phyloP scores from a whole-genome alignment of 2,888 invertebrate genomes.

The Ethmia dodecea region DNA sequence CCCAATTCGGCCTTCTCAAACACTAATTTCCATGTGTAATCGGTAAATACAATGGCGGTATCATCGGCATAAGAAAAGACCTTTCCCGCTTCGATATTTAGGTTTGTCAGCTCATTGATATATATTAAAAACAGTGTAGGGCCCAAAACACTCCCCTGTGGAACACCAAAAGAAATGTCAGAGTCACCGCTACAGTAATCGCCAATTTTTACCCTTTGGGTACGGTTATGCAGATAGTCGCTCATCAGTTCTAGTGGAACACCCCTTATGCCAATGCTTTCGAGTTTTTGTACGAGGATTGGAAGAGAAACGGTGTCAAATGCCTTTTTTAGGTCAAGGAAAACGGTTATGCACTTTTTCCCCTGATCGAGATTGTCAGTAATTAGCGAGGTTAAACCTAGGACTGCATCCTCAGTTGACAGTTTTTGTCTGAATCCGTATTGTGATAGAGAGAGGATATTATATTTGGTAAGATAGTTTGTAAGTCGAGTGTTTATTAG shows the following conservation, averaged over 20 bases:
- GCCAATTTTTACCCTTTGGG: neutral
- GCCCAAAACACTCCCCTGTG: neutral
- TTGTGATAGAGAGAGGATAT: neutral
- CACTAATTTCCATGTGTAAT: neutral
- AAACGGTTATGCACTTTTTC: neutral
- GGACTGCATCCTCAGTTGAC: neutral
- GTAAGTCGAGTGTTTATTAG: neutral
- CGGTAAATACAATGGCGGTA: neutral
- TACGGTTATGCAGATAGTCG: neutral
- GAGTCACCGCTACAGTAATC: neutral
- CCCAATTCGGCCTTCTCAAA: neutral
- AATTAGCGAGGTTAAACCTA: neutral
- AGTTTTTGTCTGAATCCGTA: neutral
- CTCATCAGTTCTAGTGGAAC: neutral
- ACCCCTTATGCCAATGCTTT: neutral
- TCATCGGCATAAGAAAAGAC: conserved; percentile 1
- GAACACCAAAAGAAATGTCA: too few species aligned
- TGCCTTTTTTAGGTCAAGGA: neutral
- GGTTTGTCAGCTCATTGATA: neutral
- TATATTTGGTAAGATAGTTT: too few species aligned
- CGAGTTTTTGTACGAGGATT: neutral
- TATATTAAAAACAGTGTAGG: neutral
- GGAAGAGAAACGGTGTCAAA: too few species aligned
- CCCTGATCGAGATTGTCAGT: neutral
- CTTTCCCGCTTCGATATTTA: neutral